phyloP scores from a whole-genome alignment of 2,888 invertebrate genomes.

The Oegoconia quadripuncta region DNA sequence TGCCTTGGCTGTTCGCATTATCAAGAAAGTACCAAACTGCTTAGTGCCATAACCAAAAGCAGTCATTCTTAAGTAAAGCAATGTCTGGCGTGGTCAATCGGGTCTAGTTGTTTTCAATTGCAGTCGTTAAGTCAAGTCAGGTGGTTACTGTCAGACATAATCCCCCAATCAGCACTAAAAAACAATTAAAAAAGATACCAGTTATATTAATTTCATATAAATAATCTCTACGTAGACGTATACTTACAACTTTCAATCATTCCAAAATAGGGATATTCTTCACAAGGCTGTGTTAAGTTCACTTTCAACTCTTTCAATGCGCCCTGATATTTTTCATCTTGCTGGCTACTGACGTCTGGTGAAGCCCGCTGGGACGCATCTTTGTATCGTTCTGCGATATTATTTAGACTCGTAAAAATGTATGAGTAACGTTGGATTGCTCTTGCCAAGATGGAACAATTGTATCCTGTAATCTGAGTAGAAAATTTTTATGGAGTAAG shows the following conservation, averaged over 20 bases:
- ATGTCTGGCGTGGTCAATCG: too few relatives aligned
- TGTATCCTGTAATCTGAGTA: conserved; percentile 6
- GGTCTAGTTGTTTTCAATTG: too few relatives aligned
- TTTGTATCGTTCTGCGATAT: not conserved
- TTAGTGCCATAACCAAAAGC: too few relatives aligned
- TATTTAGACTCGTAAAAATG: not conserved
- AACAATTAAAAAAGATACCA: too few relatives aligned
- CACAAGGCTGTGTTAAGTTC: conserved; percentile 79
- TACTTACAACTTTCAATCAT: conserved; percentile 90
- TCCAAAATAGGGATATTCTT: conserved; percentile 80
- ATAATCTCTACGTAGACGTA: not conserved
- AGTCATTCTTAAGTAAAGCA: too few relatives aligned
- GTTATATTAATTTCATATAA: not conserved
- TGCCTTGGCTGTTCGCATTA: too few relatives aligned
- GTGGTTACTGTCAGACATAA: not conserved
- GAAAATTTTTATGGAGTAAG: not conserved
- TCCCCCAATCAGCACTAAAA: too few relatives aligned
- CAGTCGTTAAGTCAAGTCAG: too few relatives aligned
- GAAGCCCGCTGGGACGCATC: not conserved
- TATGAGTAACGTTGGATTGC: conserved; percentile 7
- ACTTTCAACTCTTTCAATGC: conserved; percentile 72
- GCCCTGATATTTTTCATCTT: conserved; percentile 21
- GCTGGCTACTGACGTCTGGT: not conserved
- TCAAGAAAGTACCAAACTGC: too few relatives aligned
- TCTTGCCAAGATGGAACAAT: conserved; percentile 5